Conservation (phyloP, 2,888 invertebrate genomes). For the Acleris laterana region DNA sequence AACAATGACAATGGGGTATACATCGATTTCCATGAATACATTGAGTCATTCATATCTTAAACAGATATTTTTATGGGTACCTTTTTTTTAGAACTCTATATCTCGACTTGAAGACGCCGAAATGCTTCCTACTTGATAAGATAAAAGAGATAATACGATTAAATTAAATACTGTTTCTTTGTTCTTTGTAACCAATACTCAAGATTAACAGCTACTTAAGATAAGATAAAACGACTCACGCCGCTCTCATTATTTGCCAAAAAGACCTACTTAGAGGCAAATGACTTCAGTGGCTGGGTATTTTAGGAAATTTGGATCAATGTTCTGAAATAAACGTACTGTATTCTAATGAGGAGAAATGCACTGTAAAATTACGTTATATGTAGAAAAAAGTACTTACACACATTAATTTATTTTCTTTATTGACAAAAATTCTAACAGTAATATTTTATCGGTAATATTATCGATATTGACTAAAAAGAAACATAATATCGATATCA, state of each 20-base stretch:
- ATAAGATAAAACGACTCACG: conserved; percentile 24
- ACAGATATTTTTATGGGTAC: too few species aligned
- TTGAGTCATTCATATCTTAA: too few species aligned
- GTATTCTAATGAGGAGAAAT: neutral
- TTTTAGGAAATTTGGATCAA: conserved; percentile 3
- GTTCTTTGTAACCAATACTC: conserved; percentile 22
- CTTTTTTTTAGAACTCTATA: neutral
- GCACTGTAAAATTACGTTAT: neutral
- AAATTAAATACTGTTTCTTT: conserved; percentile 11
- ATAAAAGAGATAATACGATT: conserved; percentile 21
- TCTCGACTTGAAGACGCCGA: neutral
- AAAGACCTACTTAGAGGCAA: conserved; percentile 15
- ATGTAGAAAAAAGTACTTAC: neutral
- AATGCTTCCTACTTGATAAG: conserved; percentile 1
- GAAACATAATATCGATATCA: conserved; percentile 8
- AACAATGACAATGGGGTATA: too few species aligned
- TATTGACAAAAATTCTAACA: too few species aligned
- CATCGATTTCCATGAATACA: too few species aligned
- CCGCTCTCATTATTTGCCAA: neutral
- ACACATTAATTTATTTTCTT: too few species aligned
- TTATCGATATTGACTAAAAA: neutral
- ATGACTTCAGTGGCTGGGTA: conserved; percentile 5
- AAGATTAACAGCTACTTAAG: conserved; percentile 22
- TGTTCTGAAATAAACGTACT: conserved; percentile 11
- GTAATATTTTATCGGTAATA: neutral